These are phyloP conservation scores for Semibalanus balanoides DNA, from an alignment of 1,140 invertebrate species.

Conservation along the genomic window DNA sequence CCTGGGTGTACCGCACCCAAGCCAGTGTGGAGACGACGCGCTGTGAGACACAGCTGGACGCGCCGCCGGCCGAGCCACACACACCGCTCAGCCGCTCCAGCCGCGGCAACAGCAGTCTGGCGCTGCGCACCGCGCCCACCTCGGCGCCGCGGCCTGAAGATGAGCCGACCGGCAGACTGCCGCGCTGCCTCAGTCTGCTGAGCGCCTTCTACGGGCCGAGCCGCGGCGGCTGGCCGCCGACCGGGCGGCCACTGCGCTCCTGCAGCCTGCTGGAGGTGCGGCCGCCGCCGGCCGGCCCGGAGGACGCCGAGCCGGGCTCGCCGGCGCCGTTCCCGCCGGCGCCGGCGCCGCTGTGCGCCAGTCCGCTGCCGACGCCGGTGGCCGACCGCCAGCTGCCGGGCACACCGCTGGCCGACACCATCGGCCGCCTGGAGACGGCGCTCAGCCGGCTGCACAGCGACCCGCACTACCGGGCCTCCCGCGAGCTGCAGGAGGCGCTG, in stretches of 20 bases:
- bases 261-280: not conserved
- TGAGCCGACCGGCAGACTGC: not conserved
- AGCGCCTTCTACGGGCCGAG: not conserved
- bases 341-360: not conserved
- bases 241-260: not conserved
- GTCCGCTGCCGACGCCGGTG: not conserved
- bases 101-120: not conserved
- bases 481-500: not conserved
- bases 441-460: not conserved
- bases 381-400: not conserved
- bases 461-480: not conserved
- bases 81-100: not conserved
- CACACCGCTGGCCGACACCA: not conserved
- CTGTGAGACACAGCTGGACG: not conserved
- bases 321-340: not conserved
- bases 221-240: not conserved
- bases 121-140: not conserved
- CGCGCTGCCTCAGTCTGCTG: not conserved
- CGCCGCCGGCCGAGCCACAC: too few relatives aligned
- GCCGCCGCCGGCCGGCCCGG: too few relatives aligned
- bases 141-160: too few relatives aligned
- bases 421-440: not conserved
- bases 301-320: not conserved
- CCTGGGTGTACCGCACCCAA: not conserved
- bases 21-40: not conserved